Evolutionary conservation across 2,888 invertebrate species (phyloP), one percentile per base, ranked within the genome.

Genomic region (Glyphotaelius pellucidus): DNA sequence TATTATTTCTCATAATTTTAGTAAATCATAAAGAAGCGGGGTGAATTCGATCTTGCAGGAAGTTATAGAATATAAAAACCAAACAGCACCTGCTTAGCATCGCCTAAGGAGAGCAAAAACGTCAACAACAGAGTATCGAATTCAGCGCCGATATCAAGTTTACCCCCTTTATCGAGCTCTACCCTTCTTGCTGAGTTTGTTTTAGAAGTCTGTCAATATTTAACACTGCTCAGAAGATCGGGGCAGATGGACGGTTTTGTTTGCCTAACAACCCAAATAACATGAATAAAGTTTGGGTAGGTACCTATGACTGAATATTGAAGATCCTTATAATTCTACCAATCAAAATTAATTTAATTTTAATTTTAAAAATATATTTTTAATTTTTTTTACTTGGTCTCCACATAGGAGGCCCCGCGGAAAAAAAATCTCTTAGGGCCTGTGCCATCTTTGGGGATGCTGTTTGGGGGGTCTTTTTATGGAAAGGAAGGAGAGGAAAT

Each of bases 51-150:
- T 67, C 25, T 7, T 67, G 9, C 67, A 30, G 30, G 47, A 86
- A 25, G 11, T 42, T 86, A 47, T n/a, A 42, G 86, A 42, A 25
- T 32, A 30, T 4, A 86, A 86, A 85, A 86, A 86, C 35, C 47
- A 30, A 86, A 86, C n/a, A 42, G 42, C 86, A 86, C 38, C 86
- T 47, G 86, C 86, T 86, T 42, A 11, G 19, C 32, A 81, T 81
- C 32, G 30, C 38, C n/a, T 9, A 19, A 15, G 86, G 86, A 47
- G n/a, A 35, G 42, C 25, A n/a, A 42, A 42, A 86, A 81, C 67
- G 67, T 67, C 67, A 67, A 67, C 25, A 35, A n/a, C 32, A 84
- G 84, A 32, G 88, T 89, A 79, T 89, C 88, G 80, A 86, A 89
- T 89, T 67, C 35, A 80, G 19, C 88, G 32, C 4, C 79, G 67